Base-by-base conservation (phyloP, 2,113 vertebrate species). In the Eonycteris spelaea region DNA sequence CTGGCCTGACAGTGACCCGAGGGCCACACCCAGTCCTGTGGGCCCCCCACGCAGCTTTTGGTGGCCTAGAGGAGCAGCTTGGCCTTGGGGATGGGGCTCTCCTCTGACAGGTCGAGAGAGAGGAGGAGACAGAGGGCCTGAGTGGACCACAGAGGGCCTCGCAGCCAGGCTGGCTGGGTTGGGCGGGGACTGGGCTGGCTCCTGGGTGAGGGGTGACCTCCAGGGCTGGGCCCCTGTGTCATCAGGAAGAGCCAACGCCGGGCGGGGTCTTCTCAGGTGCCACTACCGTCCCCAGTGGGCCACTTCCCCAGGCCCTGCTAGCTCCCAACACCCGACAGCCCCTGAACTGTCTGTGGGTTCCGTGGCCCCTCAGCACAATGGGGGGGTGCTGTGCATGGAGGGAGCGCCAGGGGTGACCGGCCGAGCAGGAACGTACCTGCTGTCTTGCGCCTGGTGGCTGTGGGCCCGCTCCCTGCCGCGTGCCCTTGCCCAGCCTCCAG, bases 291-390 rank as follows among this genome's bases (percentile, higher is more conserved):
- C 1, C 24, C 19, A 6, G 4, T 3, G 28, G 28, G 7, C n/a
- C 0, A 1, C 14, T 33, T 28, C 30, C 77, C 22, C 16, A 57
- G 35, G 7, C 4, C 12, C 28, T 38, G 5, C 7, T 16, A 4
- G 0, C 0, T 26, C 22, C 55, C 16, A 0, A 6, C 40, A 51
- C 35, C 30, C 0, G 1, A 0, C 7, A 6, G n/a, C 51, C 30
- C 57, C 26, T 5, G 19, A 7, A 10, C 13, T 2, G 4, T 28
- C 40, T 6, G 0, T 22, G 1, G 3, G 3, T 2, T 57, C n/a
- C 1, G 1, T 0, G 7, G 51, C 11, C 10, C 7, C 4, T 7
- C 35, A 24, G 45, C 0, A 0, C 38, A 24, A 24, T 13, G 14
- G 28, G 0, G 26, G 43, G 5, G 51, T 5, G 48, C 5, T 0